These are phyloP conservation scores for Metaphire vulgaris DNA, from an alignment of 1,140 invertebrate genomes.

Conservation along the genomic window DNA sequence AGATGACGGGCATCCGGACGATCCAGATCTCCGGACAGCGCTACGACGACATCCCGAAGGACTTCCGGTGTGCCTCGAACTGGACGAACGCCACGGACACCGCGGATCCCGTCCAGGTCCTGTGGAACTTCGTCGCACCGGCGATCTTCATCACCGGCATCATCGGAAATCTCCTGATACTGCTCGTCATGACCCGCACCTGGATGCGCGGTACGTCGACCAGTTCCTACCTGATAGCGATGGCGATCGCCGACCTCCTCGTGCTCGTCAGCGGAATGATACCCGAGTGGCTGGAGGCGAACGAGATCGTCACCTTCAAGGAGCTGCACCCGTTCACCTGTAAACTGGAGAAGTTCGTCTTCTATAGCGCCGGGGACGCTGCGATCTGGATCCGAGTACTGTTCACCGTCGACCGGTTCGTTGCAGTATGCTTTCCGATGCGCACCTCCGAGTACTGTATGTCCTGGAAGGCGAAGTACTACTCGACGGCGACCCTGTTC, in stretches of 20 bases:
- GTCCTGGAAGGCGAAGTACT: constrained; percentile 7
- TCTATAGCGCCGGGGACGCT: constrained; percentile 29
- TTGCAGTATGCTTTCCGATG: constrained; percentile 34
- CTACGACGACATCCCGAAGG: neutral
- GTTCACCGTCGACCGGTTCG: constrained; percentile 34
- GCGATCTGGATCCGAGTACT: constrained; percentile 33
- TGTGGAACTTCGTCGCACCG: constrained; percentile 27
- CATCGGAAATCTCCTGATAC: constrained; percentile 23
- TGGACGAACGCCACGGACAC: neutral
- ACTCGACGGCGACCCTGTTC: constrained; percentile 1
- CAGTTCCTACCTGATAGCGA: constrained; percentile 20
- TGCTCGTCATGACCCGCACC: constrained; percentile 23
- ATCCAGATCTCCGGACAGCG: neutral
- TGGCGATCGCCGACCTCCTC: constrained; percentile 25
- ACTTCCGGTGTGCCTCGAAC: neutral
- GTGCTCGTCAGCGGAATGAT: constrained; percentile 28
- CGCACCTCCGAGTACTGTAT: constrained; percentile 7
- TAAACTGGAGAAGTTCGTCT: constrained; percentile 32
- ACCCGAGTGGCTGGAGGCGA: constrained; percentile 27
- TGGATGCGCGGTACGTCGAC: constrained; percentile 28
- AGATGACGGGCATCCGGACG: neutral
- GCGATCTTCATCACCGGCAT: constrained; percentile 26
- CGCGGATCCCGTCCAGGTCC: constrained; percentile 2
- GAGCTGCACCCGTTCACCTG: constrained; percentile 26
- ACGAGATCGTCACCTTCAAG: constrained; percentile 26